Evolutionary conservation across 2,113 vertebrate genomes (phyloP).

Genomic region (Corapipo altera): DNA sequence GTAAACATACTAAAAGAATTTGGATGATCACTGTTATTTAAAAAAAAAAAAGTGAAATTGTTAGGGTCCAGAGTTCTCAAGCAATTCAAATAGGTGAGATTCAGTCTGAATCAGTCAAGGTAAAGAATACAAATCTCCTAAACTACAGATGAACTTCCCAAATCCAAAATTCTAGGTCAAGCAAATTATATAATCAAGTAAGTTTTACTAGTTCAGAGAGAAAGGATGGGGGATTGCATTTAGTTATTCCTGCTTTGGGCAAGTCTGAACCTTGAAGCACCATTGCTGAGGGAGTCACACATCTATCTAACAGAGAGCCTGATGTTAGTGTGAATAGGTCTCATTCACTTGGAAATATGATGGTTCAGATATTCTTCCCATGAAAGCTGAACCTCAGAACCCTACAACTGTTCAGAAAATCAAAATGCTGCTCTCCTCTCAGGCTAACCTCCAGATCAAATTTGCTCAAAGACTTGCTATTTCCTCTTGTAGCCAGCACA

Average conservation of each 20-base stretch:
- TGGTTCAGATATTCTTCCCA: neutral
- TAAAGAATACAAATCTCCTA: neutral
- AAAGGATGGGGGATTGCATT: neutral
- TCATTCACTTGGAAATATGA: neutral
- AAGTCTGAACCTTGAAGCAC: neutral
- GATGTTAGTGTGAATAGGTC: neutral
- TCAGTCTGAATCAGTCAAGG: neutral
- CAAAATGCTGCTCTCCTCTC: neutral
- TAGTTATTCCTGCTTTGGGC: neutral
- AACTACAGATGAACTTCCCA: neutral
- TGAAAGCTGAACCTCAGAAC: neutral
- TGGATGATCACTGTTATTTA: neutral
- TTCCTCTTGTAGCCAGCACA: neutral
- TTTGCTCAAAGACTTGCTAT: neutral
- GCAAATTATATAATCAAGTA: neutral
- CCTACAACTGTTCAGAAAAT: neutral
- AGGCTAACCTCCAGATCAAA: neutral
- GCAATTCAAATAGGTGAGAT: neutral
- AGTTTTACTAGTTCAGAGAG: neutral
- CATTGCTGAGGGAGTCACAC: neutral
- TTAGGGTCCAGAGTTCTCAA: neutral
- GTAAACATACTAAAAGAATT: neutral
- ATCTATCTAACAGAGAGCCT: neutral
- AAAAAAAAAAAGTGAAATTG: neutral
- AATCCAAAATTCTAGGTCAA: neutral